Conservation (phyloP, 2,888 invertebrate species). For the Ectemnius cavifrons region DNA sequence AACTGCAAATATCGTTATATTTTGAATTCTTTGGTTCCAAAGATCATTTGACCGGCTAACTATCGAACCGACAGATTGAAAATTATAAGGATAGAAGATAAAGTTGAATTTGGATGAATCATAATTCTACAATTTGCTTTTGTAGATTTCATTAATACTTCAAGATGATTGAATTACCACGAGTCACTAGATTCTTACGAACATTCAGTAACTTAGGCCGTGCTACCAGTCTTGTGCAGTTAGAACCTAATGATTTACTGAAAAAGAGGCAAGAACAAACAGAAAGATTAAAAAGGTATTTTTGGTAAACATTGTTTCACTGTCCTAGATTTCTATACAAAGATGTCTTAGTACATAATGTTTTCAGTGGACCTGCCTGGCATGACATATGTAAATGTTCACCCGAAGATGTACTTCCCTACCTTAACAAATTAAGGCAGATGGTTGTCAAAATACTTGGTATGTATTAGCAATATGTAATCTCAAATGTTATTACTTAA, state of each 20-base stretch:
- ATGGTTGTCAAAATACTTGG: constrained; percentile 68
- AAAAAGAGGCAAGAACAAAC: constrained; percentile 76
- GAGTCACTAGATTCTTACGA: constrained; percentile 83
- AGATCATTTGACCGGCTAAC: too few species aligned
- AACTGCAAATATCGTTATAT: too few species aligned
- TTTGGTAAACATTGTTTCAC: constrained; percentile 17
- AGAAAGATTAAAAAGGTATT: constrained; percentile 75
- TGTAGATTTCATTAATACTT: neutral
- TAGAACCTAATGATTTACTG: constrained; percentile 73
- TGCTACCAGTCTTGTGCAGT: constrained; percentile 63
- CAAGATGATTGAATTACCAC: constrained; percentile 79
- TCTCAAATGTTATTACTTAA: constrained; percentile 12
- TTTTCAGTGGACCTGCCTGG: constrained; percentile 79
- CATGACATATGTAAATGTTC: constrained; percentile 79
- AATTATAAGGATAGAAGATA: too few species aligned
- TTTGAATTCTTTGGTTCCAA: too few species aligned
- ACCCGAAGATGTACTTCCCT: constrained; percentile 71
- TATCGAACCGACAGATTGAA: too few species aligned
- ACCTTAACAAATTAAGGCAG: constrained; percentile 75
- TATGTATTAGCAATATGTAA: constrained; percentile 45
- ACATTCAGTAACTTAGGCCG: constrained; percentile 81
- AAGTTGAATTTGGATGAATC: too few species aligned
- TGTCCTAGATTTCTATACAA: constrained; percentile 6
- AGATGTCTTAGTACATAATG: neutral
- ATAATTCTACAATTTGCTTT: neutral